Evolutionary conservation across 2,888 invertebrate genomes (phyloP).

Genomic region (Ophioninae sp.): DNA sequence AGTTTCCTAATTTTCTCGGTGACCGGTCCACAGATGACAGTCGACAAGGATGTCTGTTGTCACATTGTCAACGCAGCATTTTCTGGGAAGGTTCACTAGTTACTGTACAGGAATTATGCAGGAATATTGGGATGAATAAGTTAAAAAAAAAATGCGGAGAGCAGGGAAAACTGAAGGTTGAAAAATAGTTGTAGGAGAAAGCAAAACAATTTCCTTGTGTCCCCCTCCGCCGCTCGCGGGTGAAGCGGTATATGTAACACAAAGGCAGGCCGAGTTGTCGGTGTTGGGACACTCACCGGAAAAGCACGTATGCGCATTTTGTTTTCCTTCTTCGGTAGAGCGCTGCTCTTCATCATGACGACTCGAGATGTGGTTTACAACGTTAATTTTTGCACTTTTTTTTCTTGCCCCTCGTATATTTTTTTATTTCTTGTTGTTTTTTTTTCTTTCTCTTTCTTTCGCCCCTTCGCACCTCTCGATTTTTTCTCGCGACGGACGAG

Average conservation of each 20-base stretch:
- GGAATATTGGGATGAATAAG: neutral
- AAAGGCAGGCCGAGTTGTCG: slow-evolving; percentile 27
- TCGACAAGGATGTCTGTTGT: slow-evolving; percentile 11
- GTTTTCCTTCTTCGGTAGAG: slow-evolving; percentile 94
- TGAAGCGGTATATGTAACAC: slow-evolving; percentile 8
- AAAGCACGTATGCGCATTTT: slow-evolving; percentile 99
- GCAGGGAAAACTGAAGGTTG: slow-evolving; percentile 10
- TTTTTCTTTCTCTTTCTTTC: neutral
- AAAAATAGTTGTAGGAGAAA: slow-evolving; percentile 12
- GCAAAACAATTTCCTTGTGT: slow-evolving; percentile 36
- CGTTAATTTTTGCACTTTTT: slow-evolving; percentile 50
- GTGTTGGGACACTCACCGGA: slow-evolving; percentile 88
- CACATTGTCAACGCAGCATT: slow-evolving; percentile 17
- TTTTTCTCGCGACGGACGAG: slow-evolving; percentile 35
- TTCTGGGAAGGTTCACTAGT: neutral
- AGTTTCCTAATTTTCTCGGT: neutral
- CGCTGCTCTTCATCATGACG: slow-evolving; percentile 87
- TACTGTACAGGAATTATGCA: neutral
- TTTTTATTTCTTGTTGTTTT: slow-evolving; percentile 4
- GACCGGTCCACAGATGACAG: slow-evolving; percentile 5
- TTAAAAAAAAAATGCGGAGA: neutral
- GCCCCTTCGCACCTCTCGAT: slow-evolving; percentile 1
- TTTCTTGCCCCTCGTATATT: neutral
- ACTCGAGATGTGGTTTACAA: slow-evolving; percentile 58
- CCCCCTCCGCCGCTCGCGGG: neutral